Percentiles rank a stretch among this genome's conserved stretches.
Conservation (phyloP, 2,888 invertebrate genomes). For the Rotaria socialis region DNA sequence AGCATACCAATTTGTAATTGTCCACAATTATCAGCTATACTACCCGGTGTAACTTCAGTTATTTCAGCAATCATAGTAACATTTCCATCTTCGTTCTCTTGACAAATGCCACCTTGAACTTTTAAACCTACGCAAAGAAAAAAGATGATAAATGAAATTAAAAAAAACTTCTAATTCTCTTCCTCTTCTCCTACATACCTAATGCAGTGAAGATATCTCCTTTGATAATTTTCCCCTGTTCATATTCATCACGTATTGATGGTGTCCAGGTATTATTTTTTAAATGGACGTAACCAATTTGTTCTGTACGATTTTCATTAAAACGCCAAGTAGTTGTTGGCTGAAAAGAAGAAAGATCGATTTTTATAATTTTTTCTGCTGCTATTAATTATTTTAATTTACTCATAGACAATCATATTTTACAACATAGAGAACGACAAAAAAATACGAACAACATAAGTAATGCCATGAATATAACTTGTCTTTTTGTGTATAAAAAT, state of each 20-base stretch:
- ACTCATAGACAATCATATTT: neutral
- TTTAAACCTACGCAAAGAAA: neutral
- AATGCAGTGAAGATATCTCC: conserved; percentile 8
- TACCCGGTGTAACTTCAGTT: neutral
- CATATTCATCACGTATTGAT: neutral
- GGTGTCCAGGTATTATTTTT: neutral
- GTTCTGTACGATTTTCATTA: neutral
- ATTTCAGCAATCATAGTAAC: conserved; percentile 1
- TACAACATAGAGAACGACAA: neutral
- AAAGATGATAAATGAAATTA: neutral
- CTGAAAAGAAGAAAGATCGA: neutral
- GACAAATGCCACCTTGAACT: conserved; percentile 10
- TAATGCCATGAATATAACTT: neutral
- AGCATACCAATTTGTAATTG: conserved; percentile 25
- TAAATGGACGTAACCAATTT: conserved; percentile 4
- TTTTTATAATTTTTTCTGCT: too few species aligned
- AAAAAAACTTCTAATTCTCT: neutral
- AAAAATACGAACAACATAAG: neutral
- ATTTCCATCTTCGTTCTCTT: neutral
- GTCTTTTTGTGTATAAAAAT: neutral
- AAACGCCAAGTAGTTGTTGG: conserved; percentile 16
- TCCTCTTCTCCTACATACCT: neutral
- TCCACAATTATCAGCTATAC: conserved; percentile 27
- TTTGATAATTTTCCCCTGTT: neutral
- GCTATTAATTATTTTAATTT: too few species aligned